Evolutionary conservation across 2,113 vertebrate species (phyloP).

Genomic region (Pampusana beccarii): DNA sequence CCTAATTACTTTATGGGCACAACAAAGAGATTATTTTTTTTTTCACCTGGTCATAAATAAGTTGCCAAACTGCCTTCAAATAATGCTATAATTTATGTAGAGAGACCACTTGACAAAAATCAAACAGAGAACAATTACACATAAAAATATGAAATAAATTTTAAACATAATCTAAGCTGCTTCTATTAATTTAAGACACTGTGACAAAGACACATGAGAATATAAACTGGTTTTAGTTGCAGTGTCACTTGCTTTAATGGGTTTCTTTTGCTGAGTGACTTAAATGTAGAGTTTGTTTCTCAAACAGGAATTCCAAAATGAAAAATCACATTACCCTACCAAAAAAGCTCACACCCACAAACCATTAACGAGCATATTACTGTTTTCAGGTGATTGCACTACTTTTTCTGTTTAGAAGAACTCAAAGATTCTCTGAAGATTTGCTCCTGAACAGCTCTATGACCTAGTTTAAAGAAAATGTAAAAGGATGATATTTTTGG

Average conservation of each 20-base stretch:
- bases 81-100: background rate
- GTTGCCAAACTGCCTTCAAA: background rate
- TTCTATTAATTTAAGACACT: background rate
- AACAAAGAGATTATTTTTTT: background rate
- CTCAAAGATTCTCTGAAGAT: background rate
- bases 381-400: background rate
- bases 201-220: background rate
- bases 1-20: background rate
- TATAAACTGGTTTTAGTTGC: background rate
- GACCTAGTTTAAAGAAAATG: constrained; percentile 48
- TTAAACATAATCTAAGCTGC: background rate
- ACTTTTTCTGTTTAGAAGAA: background rate
- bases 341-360: background rate
- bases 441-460: background rate
- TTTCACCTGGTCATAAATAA: background rate
- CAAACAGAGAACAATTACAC: background rate
- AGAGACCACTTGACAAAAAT: background rate
- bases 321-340: background rate
- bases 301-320: background rate
- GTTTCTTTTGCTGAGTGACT: background rate
- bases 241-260: background rate
- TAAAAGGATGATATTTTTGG: constrained; percentile 2
- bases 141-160: background rate
- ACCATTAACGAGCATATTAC: background rate
- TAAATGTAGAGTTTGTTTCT: background rate